Base-by-base conservation (phyloP, 2,113 vertebrate genomes). In the Callipepla squamata region DNA sequence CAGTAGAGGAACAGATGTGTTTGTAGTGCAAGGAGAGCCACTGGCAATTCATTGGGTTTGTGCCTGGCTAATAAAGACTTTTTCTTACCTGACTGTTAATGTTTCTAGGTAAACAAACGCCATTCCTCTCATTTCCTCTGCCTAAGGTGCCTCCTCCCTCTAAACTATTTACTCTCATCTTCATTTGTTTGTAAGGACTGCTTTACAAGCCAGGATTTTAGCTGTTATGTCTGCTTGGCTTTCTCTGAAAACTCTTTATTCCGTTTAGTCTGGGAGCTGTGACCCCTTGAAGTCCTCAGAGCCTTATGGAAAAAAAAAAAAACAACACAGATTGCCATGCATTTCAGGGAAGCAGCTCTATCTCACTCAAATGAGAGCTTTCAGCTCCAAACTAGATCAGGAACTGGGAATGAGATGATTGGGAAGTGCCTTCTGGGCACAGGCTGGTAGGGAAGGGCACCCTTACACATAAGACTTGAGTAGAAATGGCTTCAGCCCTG, bases 271-370 rank as follows among this genome's bases (percentile, higher is more conserved):
- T 67, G 58, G 47, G 48, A 32, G 20, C 69, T 48, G n/a, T 16
- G 55, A 40, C 20, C n/a, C 47, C 53, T 26, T 4, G 1, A 42
- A 68, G 25, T 4, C 36, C 28, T 14, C 17, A 17, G 16, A 40
- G 45, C 3, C 1, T 11, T 26, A 36, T 2, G 5, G 30, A 6
- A 14, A 73, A 50, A n/a, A 6, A 14, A 73, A 50, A 48, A 73
- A 45, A 48, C n/a, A n/a, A 53, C 76, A 20, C 68, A 13, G 45
- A 19, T 8, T 11, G 45, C 72, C 44, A 1, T 6, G 44, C 7
- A 30, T 25, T 51, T 32, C 4, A 18, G 65, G 63, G 13, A 45
- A 4, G 7, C 0, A 2, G 11, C 48, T 34, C 6, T 3, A 1
- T 23, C 65, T 79, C 8, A 0, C 40, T 5, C 13, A 22, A 34